Percentiles rank a stretch among this genome's conserved stretches.
Evolutionary conservation across 2,113 vertebrate genomes (phyloP).

Genomic region (Cyprinus carpio): DNA sequence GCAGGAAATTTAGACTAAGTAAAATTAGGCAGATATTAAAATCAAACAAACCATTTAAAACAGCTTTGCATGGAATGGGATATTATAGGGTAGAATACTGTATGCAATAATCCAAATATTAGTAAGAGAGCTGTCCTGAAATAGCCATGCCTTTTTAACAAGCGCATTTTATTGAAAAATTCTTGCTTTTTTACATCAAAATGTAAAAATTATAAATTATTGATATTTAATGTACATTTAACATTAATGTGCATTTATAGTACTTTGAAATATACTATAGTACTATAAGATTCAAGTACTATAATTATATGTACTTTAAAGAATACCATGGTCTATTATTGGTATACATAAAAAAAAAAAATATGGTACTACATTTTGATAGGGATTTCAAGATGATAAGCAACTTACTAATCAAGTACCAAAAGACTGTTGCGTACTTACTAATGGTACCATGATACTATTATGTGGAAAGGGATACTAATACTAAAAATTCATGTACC

Average conservation of each 20-base stretch:
- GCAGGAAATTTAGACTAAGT: slow-evolving; percentile 24
- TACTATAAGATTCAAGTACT: too few relatives aligned
- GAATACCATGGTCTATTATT: too few relatives aligned
- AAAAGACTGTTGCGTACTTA: not conserved
- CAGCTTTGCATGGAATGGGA: not conserved
- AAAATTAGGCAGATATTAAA: not conserved
- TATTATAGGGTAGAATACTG: slow-evolving; percentile 1
- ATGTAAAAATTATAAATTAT: not conserved
- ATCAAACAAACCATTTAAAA: slow-evolving; percentile 5
- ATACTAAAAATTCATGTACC: not conserved
- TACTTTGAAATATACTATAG: too few relatives aligned
- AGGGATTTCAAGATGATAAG: not conserved
- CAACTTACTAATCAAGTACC: too few relatives aligned
- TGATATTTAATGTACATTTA: not conserved
- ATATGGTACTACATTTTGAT: too few relatives aligned
- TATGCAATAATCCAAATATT: slow-evolving; percentile 4
- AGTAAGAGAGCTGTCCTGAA: not conserved
- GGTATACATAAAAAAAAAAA: too few relatives aligned
- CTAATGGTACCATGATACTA: not conserved
- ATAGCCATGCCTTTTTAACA: not conserved
- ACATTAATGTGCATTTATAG: not conserved
- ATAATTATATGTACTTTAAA: too few relatives aligned
- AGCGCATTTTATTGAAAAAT: not conserved
- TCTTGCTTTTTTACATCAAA: not conserved
- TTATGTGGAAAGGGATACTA: too few relatives aligned